Evolutionary conservation across 2,888 invertebrate species (phyloP).

Genomic region (Microctonus aethiopoides): DNA sequence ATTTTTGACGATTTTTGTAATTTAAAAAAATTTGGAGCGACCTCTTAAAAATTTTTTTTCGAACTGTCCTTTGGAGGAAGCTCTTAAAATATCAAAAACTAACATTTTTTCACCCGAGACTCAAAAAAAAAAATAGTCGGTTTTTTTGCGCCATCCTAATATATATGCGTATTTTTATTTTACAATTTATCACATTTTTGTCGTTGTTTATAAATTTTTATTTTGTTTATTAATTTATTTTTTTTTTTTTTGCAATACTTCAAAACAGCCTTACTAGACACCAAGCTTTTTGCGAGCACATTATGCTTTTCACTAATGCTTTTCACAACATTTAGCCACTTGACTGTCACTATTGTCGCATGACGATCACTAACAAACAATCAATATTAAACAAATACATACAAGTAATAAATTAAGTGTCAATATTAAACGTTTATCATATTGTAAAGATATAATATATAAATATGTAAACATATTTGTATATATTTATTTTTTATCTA

Average conservation of each 20-base stretch:
- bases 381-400: slow-evolving; percentile 42
- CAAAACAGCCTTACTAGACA: slow-evolving; percentile 24
- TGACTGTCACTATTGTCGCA: slow-evolving; percentile 34
- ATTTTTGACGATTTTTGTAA: too few relatives aligned
- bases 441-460: slow-evolving; percentile 29
- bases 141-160: too few relatives aligned
- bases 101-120: too few relatives aligned
- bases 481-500: slow-evolving; percentile 6
- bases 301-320: slow-evolving; percentile 41
- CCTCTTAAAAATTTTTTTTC: too few relatives aligned
- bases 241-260: slow-evolving; percentile 16
- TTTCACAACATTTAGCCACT: slow-evolving; percentile 34
- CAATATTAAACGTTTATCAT: slow-evolving; percentile 8
- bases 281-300: slow-evolving; percentile 34
- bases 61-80: too few relatives aligned
- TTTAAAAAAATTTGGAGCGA: too few relatives aligned
- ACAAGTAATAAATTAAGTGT: slow-evolving; percentile 38
- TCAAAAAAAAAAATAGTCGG: too few relatives aligned
- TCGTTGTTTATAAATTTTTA: too few relatives aligned
- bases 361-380: slow-evolving; percentile 45
- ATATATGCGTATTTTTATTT: background rate
- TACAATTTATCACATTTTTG: too few relatives aligned
- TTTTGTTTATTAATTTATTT: slow-evolving; percentile 23
- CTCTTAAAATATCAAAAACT: too few relatives aligned
- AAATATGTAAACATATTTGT: slow-evolving; percentile 34